Conservation (phyloP, 2,797 vertebrate genomes). For the Phoeniculus purpureus region DNA sequence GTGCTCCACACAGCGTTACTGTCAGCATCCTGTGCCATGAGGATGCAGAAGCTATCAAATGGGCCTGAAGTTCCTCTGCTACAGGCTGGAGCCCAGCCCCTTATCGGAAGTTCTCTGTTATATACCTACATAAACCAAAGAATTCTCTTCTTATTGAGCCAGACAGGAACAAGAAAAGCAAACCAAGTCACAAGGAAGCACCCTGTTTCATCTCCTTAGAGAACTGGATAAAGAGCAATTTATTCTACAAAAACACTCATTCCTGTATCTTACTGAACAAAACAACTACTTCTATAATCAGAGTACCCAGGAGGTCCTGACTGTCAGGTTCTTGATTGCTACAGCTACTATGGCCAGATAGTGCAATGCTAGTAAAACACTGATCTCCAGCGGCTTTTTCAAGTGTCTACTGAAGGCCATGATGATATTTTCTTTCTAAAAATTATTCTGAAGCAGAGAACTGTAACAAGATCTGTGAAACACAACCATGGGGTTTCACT, state of each 20-base stretch:
- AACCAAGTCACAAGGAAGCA: background rate
- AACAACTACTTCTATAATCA: background rate
- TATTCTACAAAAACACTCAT: background rate
- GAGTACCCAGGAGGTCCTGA: background rate
- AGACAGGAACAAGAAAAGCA: background rate
- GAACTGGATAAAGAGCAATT: background rate
- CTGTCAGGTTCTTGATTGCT: background rate
- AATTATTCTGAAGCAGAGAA: background rate
- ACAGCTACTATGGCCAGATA: fast-evolving
- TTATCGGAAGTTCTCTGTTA: background rate
- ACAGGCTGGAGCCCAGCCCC: background rate
- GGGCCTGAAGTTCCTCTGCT: background rate
- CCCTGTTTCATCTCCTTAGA: background rate
- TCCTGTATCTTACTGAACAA: background rate
- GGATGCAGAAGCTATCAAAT: background rate
- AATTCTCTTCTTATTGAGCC: background rate
- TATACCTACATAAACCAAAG: fast-evolving
- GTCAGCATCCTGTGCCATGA: background rate
- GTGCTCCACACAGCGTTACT: background rate
- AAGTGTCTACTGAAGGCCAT: background rate
- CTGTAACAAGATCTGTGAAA: background rate
- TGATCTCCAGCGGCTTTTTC: background rate
- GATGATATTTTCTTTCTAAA: background rate
- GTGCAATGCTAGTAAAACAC: background rate
- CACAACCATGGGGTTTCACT: background rate